Evolutionary conservation across 2,797 vertebrate genomes (phyloP), one percentile per base, ranked within the genome.

Genomic region (Darevskia nairensis): DNA sequence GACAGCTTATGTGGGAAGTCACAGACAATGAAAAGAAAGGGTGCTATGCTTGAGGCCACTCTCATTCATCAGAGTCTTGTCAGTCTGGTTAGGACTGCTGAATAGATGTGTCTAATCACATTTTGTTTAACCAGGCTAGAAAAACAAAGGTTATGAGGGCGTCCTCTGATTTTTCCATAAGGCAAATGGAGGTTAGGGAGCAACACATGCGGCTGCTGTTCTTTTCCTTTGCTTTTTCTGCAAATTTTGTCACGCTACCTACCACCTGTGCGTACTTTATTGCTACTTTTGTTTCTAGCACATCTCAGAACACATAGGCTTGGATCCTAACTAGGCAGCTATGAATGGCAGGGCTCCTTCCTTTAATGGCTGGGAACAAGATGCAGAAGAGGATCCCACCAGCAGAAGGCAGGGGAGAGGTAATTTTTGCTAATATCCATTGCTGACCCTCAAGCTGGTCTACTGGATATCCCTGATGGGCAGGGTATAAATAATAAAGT

Each of bases 1-100:
- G 92, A 91, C 90, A 93, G 87, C 61, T 74, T 94, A 89, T 91
- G 87, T 90, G 90, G 89, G 89, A 84, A 94, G 92, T 92, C 90
- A 91, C 69, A 10, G 19, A 84, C 88, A 92, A 86, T 23, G 44
- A 85, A 82, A 89, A 89, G 83, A 88, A 87, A 92, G 50, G 86
- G 92, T 90, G 80, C 32, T 77, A 17, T 80, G 80, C 91, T 91
- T 80, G 25, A 13, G 87, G 92, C 86, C 64, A 59, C 86, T 94
- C 86, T 93, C 5, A 80, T 85, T 91, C 80, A 89, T 93, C 90
- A 89, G 88, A 90, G 81, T 91, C 87, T 92, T 94, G 88, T 92
- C 92, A 87, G 83, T 69, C 71, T 78, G 46, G 74, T 88, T 92
- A 90, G 91, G 74, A 88, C 35, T 86, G 76, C 77, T 87, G 82